These are phyloP conservation scores for Andricus quercusramuli DNA, from an alignment of 2,888 invertebrate genomes.

Conservation along the genomic window DNA sequence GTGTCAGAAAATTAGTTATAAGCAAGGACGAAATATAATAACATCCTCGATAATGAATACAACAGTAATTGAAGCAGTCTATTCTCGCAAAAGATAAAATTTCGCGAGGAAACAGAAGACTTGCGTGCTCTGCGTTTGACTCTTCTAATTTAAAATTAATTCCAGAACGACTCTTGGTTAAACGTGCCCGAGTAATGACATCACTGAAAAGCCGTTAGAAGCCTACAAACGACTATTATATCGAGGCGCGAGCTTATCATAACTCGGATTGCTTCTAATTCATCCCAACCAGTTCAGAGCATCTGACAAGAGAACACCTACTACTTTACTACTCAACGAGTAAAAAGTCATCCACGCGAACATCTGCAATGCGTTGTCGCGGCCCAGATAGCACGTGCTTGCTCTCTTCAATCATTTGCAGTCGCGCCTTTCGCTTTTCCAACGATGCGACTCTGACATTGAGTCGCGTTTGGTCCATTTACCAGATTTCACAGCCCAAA, in stretches of 20 bases:
- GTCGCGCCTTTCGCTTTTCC: slow-evolving; percentile 19
- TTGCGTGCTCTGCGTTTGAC: neutral
- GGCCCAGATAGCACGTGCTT: slow-evolving; percentile 24
- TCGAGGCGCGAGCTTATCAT: slow-evolving; percentile 35
- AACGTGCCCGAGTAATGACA: slow-evolving; percentile 13
- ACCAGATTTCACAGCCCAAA: too few relatives aligned
- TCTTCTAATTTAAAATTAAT: neutral
- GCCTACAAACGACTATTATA: slow-evolving; percentile 24
- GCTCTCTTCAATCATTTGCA: slow-evolving; percentile 36
- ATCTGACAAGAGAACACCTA: slow-evolving; percentile 5
- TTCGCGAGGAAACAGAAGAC: neutral
- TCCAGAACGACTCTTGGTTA: neutral
- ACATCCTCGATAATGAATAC: too few relatives aligned
- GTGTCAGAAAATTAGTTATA: too few relatives aligned
- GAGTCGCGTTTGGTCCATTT: neutral
- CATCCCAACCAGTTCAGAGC: slow-evolving; percentile 8
- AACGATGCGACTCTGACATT: slow-evolving; percentile 22
- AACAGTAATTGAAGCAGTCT: too few relatives aligned
- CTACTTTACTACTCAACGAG: slow-evolving; percentile 12
- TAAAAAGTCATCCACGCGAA: slow-evolving; percentile 34
- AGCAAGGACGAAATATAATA: too few relatives aligned
- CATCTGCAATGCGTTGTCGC: slow-evolving; percentile 37
- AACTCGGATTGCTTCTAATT: slow-evolving; percentile 41
- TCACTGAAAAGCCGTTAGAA: slow-evolving; percentile 21
- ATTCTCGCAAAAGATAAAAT: too few relatives aligned